Evolutionary conservation across 1,140 invertebrate species (phyloP), one percentile per base, ranked within the genome.

Genomic region (Glossosoma conforme): DNA sequence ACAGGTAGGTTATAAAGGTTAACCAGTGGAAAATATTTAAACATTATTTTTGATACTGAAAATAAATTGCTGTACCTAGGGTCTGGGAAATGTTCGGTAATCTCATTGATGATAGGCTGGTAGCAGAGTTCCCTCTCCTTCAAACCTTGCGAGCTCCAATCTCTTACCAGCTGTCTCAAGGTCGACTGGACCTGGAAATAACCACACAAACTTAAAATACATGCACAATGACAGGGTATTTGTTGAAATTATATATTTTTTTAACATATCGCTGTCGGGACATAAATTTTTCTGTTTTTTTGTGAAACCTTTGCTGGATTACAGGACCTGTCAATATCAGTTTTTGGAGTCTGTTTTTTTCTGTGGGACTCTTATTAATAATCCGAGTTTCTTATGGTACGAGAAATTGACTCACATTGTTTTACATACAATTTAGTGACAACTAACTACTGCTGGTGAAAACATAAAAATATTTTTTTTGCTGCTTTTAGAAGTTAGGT

Each of bases 131-230:
- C 74, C 35, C 97, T 74, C 70, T 99, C 97, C 2, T 76, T 67
- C 2, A 77, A 78, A 0, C 96, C 96, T 46, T 86, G 83, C 0
- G 73, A 66, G 61, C 91, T 93, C 97, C 97, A 99, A 70, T 99
- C 97, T 17, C 97, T 74, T 3, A 93, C 89, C 63, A 99, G 82
- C 65, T 98, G 93, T 67, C 97, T 97, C 50, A 99, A 75, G 3
- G 93, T 92, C 19, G 89, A 88, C 65, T 93, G 88, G 2, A 97
- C 89, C 67, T 67, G 33, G 10, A 56, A 49, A 44, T 43, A 13
- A 13, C 6, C 18, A 36, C n/a, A 19, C 9, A 30, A 32, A 8
- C 15, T 24, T 45, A 37, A 18, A 47, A 35, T 6, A 10, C 4
- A 30, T 4, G 20, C 9, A 35, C 3, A 13, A 30, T 30, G 25